Evolutionary conservation across 1,140 invertebrate genomes (phyloP).

Genomic region (Drosophila pseudoananassae): DNA sequence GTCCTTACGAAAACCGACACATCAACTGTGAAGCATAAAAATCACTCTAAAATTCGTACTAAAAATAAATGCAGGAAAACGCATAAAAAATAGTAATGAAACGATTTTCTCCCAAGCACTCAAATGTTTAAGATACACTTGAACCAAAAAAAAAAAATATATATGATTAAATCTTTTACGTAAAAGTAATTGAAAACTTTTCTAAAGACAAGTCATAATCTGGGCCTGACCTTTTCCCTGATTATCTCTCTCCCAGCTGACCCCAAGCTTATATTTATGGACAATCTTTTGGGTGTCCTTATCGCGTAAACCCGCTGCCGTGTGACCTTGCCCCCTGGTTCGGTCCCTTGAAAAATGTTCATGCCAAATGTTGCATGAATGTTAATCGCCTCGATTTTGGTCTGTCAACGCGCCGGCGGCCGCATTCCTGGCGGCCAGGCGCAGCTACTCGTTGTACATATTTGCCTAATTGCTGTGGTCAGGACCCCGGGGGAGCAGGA

Average conservation of each 20-base stretch:
- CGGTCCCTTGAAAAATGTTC: neutral
- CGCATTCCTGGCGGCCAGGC: neutral
- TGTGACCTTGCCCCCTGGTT: slow-evolving; percentile 2
- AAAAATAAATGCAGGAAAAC: neutral
- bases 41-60: neutral
- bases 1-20: neutral
- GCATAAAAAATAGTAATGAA: neutral
- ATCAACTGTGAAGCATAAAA: slow-evolving; percentile 1
- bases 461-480: slow-evolving; percentile 65
- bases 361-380: slow-evolving; percentile 49
- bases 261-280: too few species aligned
- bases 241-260: too few species aligned
- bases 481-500: slow-evolving; percentile 22
- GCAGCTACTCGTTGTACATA: slow-evolving; percentile 17
- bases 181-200: too few species aligned
- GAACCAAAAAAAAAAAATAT: neutral
- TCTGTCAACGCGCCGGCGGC: slow-evolving; percentile 17
- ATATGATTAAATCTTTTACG: too few species aligned
- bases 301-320: neutral
- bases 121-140: too few species aligned
- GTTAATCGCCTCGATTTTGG: slow-evolving; percentile 26
- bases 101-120: too few species aligned
- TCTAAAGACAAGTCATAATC: too few species aligned
- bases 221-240: too few species aligned
- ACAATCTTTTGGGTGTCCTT: neutral